A percentile compares a stretch with the other conserved stretches of the same genome.
Evolutionary conservation across 37 sponge, comb jelly and placozoan genomes (phyloP).

Genomic region (Beroe ovata): DNA sequence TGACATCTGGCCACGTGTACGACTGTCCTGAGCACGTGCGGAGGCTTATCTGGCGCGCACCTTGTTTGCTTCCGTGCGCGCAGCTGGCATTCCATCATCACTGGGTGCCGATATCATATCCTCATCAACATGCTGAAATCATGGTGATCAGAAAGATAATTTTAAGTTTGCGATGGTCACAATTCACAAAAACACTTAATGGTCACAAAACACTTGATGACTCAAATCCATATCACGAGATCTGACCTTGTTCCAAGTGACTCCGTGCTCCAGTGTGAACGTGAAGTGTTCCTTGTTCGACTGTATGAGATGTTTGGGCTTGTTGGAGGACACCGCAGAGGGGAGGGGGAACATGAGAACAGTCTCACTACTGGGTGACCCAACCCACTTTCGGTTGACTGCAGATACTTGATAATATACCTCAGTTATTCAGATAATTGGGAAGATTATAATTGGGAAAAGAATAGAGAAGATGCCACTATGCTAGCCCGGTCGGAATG

Average conservation of each 20-base stretch:
- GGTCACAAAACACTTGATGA: background rate
- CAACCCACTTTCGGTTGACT: slow-evolving; percentile 65
- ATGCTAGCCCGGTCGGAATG: too few species aligned
- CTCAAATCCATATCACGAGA: background rate
- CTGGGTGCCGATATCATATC: slow-evolving; percentile 58
- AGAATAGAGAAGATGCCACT: too few species aligned
- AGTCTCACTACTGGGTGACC: slow-evolving; percentile 49
- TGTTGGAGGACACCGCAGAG: slow-evolving; percentile 19
- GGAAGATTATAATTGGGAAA: too few species aligned
- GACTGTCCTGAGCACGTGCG: background rate
- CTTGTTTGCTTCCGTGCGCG: background rate
- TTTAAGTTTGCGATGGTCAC: too few species aligned
- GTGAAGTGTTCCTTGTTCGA: slow-evolving; percentile 62
- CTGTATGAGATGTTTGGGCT: slow-evolving; percentile 30
- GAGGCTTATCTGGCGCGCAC: slow-evolving; percentile 32
- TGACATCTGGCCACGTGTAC: slow-evolving; percentile 1
- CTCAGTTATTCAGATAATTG: too few species aligned
- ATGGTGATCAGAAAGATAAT: too few species aligned
- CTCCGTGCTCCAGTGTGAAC: slow-evolving; percentile 60
- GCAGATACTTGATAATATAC: too few species aligned
- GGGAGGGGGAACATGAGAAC: slow-evolving; percentile 62
- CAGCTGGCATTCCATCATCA: slow-evolving; percentile 36
- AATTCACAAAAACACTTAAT: background rate
- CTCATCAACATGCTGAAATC: slow-evolving; percentile 47
- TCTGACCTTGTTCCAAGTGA: slow-evolving; percentile 55